Evolutionary conservation across 2,113 vertebrate species (phyloP).

Genomic region (Clarias magur): DNA sequence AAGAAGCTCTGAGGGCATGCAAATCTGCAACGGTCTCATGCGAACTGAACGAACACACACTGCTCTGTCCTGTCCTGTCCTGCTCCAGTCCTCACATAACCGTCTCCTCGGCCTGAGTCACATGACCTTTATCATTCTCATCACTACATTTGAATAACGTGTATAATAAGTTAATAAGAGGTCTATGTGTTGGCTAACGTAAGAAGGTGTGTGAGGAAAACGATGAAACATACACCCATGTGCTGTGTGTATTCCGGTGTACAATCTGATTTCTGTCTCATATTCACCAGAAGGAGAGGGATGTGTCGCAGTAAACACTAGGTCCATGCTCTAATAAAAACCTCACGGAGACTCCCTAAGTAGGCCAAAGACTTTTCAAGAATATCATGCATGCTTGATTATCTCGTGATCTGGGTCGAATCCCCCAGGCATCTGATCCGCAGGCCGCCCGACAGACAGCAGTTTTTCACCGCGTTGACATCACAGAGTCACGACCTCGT

Average conservation of each 20-base stretch:
- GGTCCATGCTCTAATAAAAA: conserved; percentile 1
- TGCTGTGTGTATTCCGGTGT: too few relatives aligned
- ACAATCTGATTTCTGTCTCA: too few relatives aligned
- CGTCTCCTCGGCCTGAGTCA: not conserved
- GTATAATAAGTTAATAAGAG: not conserved
- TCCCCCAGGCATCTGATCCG: conserved; percentile 35
- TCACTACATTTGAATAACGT: not conserved
- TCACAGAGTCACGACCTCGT: not conserved
- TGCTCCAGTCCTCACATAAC: not conserved
- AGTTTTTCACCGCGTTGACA: conserved; percentile 3
- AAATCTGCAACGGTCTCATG: conserved; percentile 40
- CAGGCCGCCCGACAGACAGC: not conserved
- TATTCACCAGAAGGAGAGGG: not conserved
- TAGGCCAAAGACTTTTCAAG: conserved; percentile 46
- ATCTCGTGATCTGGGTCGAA: conserved; percentile 42
- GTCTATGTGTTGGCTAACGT: not conserved
- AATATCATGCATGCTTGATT: conserved; percentile 14
- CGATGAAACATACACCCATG: too few relatives aligned
- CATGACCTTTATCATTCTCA: not conserved
- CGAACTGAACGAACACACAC: conserved; percentile 2
- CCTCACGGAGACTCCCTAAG: conserved; percentile 28
- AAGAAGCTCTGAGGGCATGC: conserved; percentile 17
- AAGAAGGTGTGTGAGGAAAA: not conserved
- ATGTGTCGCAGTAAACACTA: not conserved
- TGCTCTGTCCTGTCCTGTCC: not conserved